Base-by-base conservation (phyloP, 1,140 invertebrate genomes). In the Battus philenor region DNA sequence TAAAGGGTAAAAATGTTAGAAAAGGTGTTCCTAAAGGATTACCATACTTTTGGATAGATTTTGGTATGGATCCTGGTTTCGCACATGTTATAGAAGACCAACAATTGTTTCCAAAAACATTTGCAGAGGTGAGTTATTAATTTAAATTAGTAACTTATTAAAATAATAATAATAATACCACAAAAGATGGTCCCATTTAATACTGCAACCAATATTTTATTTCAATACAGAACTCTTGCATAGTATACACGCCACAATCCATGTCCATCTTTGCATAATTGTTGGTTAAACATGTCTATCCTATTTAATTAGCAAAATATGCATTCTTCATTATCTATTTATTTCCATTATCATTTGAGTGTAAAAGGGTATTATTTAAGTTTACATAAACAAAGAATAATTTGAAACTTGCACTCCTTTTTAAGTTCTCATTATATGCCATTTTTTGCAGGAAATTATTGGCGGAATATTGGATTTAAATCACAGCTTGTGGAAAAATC, bases 81-180 rank as follows among this genome's bases (percentile, higher is more conserved):
- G 97, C 96, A 45, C 97, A 99, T 87, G 94, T 98, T 0, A 97
- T 99, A 66, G 98, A 99, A 87, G 95, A 99, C 86, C 94, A 97
- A 75, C 86, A 91, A 46, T 68, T 90, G 17, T 99, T 99, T 86
- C 94, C 97, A 0, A 84, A 69, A 30, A 94, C 95, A 87, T 99
- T 99, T 91, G 97, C 94, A 24, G 92, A 95, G 87, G 96, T 95
- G n/a, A 84, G 48, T 36, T n/a, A n/a, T n/a, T n/a, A n/a, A n/a
- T n/a, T n/a, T n/a, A n/a, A n/a, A n/a, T n/a, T n/a, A n/a, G n/a
- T n/a, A n/a, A n/a, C n/a, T n/a, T n/a, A n/a, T n/a, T n/a, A n/a
- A n/a, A n/a, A n/a, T n/a, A n/a, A n/a, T n/a, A n/a, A n/a, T n/a
- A n/a, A n/a, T n/a, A n/a, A n/a, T n/a, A n/a, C n/a, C n/a, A n/a